Evolutionary conservation across 2,888 invertebrate species (phyloP).

Genomic region (Chelonus formosanus): DNA sequence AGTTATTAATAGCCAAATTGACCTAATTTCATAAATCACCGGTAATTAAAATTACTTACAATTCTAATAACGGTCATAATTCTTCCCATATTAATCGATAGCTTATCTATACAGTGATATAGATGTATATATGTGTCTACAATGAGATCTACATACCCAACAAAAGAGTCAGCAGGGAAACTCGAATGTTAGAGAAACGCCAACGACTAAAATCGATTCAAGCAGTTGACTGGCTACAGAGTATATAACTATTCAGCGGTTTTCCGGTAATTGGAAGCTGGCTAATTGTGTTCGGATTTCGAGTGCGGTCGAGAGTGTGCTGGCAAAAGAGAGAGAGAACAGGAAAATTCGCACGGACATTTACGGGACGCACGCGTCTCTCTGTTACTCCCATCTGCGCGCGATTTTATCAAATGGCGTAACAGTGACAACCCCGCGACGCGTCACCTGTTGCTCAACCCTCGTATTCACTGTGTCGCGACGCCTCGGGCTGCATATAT

Average conservation of each 20-base stretch:
- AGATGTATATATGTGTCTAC: slow-evolving; percentile 4
- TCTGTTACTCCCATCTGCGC: slow-evolving; percentile 17
- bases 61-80: too few species aligned
- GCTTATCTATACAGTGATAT: too few species aligned
- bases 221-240: slow-evolving; percentile 19
- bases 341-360: slow-evolving; percentile 30
- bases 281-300: slow-evolving; percentile 29
- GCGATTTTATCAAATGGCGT: slow-evolving; percentile 54
- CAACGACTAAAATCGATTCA: slow-evolving; percentile 47
- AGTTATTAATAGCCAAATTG: too few species aligned
- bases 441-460: slow-evolving; percentile 54
- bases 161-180: slow-evolving; percentile 1
- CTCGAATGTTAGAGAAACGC: slow-evolving; percentile 5
- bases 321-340: slow-evolving; percentile 11
- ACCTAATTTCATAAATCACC: too few species aligned
- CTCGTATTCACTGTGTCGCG: background rate
- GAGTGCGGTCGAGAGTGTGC: slow-evolving; percentile 17
- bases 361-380: slow-evolving; percentile 29
- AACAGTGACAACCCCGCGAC: slow-evolving; percentile 52
- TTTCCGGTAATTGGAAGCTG: slow-evolving; percentile 42
- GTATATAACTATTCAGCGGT: slow-evolving; percentile 29
- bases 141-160: background rate
- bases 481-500: background rate
- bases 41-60: too few species aligned
- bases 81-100: too few species aligned